phyloP scores from a whole-genome alignment of 2,113 vertebrate genomes.

The Gnathonemus longibarbis region DNA sequence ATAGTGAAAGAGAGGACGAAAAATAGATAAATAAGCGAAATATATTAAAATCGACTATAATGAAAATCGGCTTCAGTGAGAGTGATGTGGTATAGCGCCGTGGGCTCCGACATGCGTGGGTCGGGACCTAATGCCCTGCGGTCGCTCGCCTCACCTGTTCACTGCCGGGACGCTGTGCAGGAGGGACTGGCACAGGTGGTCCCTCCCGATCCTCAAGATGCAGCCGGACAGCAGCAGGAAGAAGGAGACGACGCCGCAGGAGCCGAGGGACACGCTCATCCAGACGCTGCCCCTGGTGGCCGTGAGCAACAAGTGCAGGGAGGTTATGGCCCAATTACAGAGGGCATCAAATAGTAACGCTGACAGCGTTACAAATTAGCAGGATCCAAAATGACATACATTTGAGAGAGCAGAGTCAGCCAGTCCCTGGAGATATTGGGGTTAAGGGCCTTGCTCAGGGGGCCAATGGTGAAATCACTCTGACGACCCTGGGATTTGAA shows the following conservation, averaged over 20 bases:
- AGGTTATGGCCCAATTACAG: neutral
- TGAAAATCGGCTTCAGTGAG: neutral
- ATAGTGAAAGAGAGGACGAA: neutral
- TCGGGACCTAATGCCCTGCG: neutral
- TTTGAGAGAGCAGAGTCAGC: neutral
- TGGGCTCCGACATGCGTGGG: neutral
- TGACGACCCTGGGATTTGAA: neutral
- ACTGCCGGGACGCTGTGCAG: neutral
- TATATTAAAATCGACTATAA: neutral
- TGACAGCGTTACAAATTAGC: neutral
- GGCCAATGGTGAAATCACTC: neutral
- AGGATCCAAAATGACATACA: neutral
- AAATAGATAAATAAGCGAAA: neutral
- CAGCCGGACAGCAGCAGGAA: constrained; percentile 50
- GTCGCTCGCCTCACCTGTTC: constrained; percentile 1
- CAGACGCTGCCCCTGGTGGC: constrained; percentile 30
- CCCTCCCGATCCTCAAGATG: constrained; percentile 48
- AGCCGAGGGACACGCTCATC: constrained; percentile 33
- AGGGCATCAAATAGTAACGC: neutral
- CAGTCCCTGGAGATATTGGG: neutral
- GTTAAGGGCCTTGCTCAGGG: neutral
- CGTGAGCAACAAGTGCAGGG: neutral
- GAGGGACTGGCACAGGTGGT: constrained; percentile 45
- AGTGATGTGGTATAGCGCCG: neutral
- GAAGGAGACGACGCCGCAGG: constrained; percentile 34